Evolutionary conservation across 1,140 invertebrate species (phyloP), one percentile per base, ranked within the genome.

Genomic region (Popillia japonica): DNA sequence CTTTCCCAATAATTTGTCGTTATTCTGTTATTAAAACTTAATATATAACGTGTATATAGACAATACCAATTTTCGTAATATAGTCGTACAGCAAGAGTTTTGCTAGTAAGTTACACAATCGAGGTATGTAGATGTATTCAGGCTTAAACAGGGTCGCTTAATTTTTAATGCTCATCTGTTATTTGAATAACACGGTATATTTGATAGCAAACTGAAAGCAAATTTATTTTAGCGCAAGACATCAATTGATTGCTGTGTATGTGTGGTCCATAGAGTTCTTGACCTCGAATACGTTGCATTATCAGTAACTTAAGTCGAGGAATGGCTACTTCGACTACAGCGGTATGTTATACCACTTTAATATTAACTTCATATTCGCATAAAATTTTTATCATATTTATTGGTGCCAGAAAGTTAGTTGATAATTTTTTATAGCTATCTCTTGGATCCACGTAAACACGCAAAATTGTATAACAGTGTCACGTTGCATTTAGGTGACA

Each of bases 201-300:
- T 34, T 68, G 61, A 68, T 68, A 68, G 61, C 61, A 68, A 34
- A 68, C 20, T 27, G 61, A 68, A 68, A 68, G 22, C 22, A 68
- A 68, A 68, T 68, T 68, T 68, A 68, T 68, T 68, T 68, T 68
- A 27, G 27, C 61, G 4, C 22, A 23, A 68, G 61, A 27, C 20
- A 68, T 68, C 27, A 68, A 68, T 68, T 22, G 27, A 8, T 22
- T 22, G 27, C 11, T 34, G 61, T 68, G 27, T 22, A 27, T 68
- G 61, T 68, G 61, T 68, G 61, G 61, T 27, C 61, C 22, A 6
- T n/a, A 6, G 59, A 64, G 61, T 27, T 68, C 61, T 68, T 68
- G 61, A 68, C 61, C 61, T 68, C 61, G 61, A 68, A 68, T 68
- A 68, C 61, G 4, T 68, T 68, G 20, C 61, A 68, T 68, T 68